Base-by-base conservation (phyloP, 2,888 invertebrate genomes). In the Pollenia griseotomentosa region DNA sequence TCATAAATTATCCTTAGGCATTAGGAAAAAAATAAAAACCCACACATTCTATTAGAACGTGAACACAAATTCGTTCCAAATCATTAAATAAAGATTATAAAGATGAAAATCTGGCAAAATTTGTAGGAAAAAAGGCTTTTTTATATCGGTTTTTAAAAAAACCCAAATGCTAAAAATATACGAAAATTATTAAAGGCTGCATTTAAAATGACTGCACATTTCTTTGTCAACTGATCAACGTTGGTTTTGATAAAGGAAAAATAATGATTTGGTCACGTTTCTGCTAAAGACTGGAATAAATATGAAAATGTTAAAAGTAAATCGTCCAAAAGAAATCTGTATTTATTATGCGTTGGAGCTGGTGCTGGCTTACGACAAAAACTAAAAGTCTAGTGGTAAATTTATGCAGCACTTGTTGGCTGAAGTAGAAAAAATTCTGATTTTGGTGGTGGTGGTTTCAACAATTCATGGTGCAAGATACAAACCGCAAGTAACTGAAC, bases 191-290 rank as follows among this genome's bases (percentile, higher is more conserved):
- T 66, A 61, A 42, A 61, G 12, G 53, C 66, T 74, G 81, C 80
- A 65, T 66, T 55, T 48, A 57, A 68, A 57, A 40, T 44, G 53
- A 55, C 66, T 77, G 74, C 74, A 82, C 57, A 66, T 19, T 74
- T 16, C 19, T 70, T 12, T 66, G 66, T 40, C 73, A 82, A n/a
- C 42, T 40, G 12, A 63, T 71, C 3, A 53, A 53, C 53, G 12
- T 70, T 33, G 33, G 63, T 65, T 42, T 85, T 61, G 80, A 59
- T 75, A 48, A 83, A 16, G 33, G 53, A 53, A 68, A 83, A 88
- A 89, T 84, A 82, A 85, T 73, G 88, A 84, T 89, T 89, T 89
- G 83, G 88, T 88, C 89, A 89, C 89, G 89, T 89, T 87, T 55
- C 44, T 40, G 65, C 68, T 68, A 75, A 68, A 83, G 61, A 61